These are phyloP conservation scores for Dendrolimus pini DNA, from an alignment of 2,888 invertebrate genomes.

Conservation along the genomic window DNA sequence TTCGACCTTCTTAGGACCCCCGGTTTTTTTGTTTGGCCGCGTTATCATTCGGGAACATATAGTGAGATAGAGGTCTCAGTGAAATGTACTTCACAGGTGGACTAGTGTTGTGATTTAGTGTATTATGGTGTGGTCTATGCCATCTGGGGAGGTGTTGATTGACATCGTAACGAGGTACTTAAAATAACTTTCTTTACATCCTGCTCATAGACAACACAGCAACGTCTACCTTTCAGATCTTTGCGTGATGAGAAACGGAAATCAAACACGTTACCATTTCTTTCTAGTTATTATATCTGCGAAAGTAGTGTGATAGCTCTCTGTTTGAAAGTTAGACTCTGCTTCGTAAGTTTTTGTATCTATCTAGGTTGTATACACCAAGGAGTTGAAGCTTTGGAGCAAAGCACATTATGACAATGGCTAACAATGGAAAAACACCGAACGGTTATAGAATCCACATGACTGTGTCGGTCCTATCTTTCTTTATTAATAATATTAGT, in stretches of 20 bases:
- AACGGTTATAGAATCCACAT: background rate
- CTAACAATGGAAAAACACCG: background rate
- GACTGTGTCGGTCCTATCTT: background rate
- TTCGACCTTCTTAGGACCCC: slow-evolving; percentile 76
- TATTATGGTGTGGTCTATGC: slow-evolving; percentile 73
- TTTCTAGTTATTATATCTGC: slow-evolving; percentile 13
- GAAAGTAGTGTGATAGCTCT: background rate
- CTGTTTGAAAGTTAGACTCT: background rate
- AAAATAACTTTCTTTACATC: slow-evolving; percentile 6
- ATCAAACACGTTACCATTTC: background rate
- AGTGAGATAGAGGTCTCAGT: slow-evolving; percentile 42
- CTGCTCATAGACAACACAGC: background rate
- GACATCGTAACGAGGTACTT: slow-evolving; percentile 68
- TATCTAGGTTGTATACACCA: background rate
- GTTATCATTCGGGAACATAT: slow-evolving; percentile 72
- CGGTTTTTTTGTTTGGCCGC: slow-evolving; percentile 71
- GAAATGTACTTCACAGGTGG: slow-evolving; percentile 64
- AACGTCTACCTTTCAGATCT: background rate
- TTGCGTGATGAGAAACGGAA: background rate
- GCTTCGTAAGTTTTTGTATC: background rate
- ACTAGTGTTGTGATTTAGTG: slow-evolving; percentile 61
- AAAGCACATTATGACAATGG: too few species aligned
- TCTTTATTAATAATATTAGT: too few species aligned
- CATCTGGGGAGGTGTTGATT: slow-evolving; percentile 67
- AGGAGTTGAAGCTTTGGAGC: too few species aligned